These are phyloP conservation scores for Ranitomeya imitator DNA, from an alignment of 2,113 vertebrate genomes.

Conservation along the genomic window DNA sequence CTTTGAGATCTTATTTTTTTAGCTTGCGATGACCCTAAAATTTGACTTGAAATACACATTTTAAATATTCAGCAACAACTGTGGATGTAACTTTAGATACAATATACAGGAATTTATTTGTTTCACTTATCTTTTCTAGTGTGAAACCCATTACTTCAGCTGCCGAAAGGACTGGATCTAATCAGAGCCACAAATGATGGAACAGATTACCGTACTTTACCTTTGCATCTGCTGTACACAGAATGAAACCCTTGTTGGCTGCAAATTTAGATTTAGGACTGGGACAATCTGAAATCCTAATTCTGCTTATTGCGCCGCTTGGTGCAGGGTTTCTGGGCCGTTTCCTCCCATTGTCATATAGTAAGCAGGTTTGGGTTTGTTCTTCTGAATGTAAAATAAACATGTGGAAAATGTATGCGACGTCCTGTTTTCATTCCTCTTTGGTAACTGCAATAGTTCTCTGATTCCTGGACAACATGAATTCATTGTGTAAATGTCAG, in stretches of 20 bases:
- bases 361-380: neutral
- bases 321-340: neutral
- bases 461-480: neutral
- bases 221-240: neutral
- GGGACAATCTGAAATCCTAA: neutral
- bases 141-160: no score
- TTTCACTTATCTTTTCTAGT: no score
- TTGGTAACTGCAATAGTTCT: neutral
- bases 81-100: no score
- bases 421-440: constrained; percentile 27
- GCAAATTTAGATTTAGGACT: neutral
- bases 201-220: neutral
- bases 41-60: no score
- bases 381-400: constrained; percentile 3
- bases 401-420: neutral
- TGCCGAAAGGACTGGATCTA: no score
- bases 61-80: no score
- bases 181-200: no score
- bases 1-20: no score
- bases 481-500: neutral
- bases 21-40: no score
- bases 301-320: constrained; percentile 35
- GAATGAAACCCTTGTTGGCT: neutral
- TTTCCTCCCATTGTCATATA: constrained; percentile 35
- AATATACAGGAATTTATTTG: no score